Conservation (phyloP, 2,113 vertebrate species). For the Philantomba maxwellii region DNA sequence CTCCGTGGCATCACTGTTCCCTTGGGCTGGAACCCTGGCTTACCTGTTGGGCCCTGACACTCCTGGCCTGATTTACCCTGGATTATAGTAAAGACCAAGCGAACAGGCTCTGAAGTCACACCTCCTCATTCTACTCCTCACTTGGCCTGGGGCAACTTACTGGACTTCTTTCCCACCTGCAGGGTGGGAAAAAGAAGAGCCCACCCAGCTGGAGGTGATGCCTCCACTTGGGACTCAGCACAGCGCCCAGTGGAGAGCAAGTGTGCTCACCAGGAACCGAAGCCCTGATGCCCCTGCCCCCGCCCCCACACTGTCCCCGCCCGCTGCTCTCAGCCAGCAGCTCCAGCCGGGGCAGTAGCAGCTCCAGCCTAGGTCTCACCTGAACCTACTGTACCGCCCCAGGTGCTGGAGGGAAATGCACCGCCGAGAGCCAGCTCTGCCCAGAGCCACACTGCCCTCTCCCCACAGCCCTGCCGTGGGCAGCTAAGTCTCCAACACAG, state of each 20-base stretch:
- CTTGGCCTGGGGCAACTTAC: background rate
- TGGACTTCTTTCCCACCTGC: background rate
- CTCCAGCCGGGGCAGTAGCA: fast-evolving
- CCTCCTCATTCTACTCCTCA: background rate
- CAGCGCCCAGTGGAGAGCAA: fast-evolving
- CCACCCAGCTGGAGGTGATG: fast-evolving
- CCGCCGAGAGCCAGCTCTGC: background rate
- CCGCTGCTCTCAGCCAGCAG: background rate
- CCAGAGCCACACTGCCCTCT: background rate
- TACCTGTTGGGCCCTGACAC: background rate
- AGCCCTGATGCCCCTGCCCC: fast-evolving
- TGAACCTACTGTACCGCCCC: background rate
- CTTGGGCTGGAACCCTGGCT: background rate
- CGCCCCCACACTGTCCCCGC: no score
- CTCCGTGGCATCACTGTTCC: background rate
- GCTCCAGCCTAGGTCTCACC: background rate
- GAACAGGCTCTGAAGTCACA: background rate
- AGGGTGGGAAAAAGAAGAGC: background rate
- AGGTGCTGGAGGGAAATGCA: fast-evolving
- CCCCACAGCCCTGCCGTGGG: no score
- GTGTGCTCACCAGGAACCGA: fast-evolving
- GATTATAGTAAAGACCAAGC: background rate
- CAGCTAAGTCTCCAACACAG: background rate
- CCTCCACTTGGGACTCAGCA: fast-evolving
- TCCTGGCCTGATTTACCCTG: background rate